Conservation (phyloP, 2,888 invertebrate species). For the Diploptera punctata region DNA sequence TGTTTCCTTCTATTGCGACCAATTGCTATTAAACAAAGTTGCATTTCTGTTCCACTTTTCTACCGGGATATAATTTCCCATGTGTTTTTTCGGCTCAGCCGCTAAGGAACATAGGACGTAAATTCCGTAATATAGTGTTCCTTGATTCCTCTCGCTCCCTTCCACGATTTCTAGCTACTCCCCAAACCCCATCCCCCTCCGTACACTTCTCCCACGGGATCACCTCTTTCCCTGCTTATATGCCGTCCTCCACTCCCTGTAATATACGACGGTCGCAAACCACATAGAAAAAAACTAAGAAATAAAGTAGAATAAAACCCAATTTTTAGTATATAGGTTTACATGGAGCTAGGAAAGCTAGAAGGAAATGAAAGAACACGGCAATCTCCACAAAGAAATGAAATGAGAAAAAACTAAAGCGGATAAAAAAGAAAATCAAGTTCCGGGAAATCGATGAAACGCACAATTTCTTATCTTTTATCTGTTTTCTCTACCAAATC, state of each 20-base stretch:
- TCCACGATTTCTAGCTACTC: not conserved
- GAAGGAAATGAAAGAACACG: conserved; percentile 41
- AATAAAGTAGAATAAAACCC: conserved; percentile 29
- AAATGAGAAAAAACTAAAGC: conserved; percentile 35
- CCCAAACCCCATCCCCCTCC: not conserved
- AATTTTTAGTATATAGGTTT: conserved; percentile 31
- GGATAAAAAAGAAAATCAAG: conserved; percentile 32
- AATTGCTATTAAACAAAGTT: not conserved
- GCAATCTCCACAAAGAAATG: conserved; percentile 38
- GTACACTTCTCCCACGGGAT: conserved; percentile 11
- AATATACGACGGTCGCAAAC: conserved; percentile 27
- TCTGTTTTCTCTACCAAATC: too few species aligned
- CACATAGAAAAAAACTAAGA: conserved; percentile 24
- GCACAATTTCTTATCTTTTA: conserved; percentile 7
- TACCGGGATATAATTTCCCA: conserved; percentile 39
- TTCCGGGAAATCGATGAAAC: conserved; percentile 31
- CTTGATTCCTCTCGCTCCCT: conserved; percentile 31
- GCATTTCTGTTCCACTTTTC: conserved; percentile 2
- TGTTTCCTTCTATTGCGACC: not conserved
- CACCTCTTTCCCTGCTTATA: conserved; percentile 11
- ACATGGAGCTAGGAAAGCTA: conserved; percentile 10
- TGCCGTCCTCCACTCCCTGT: conserved; percentile 11
- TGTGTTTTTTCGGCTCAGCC: conserved; percentile 30
- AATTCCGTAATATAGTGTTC: conserved; percentile 39
- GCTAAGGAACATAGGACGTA: conserved; percentile 31